Conservation (phyloP, 2,888 invertebrate genomes). For the Acanthosepion esculentum region DNA sequence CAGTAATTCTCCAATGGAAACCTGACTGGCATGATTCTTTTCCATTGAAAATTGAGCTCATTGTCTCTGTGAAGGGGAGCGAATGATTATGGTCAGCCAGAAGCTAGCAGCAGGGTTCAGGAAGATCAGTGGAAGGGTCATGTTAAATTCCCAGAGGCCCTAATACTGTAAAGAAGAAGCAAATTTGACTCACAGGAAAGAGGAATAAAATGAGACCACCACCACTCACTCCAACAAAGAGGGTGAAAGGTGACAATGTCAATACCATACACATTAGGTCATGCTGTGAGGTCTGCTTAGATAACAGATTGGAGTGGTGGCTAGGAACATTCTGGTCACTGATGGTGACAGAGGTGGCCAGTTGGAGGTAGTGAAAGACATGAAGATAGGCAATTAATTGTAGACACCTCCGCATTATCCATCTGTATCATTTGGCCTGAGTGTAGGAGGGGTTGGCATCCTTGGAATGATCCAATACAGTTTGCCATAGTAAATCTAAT, state of each 20-base stretch:
- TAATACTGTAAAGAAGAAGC: conserved; percentile 33
- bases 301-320: neutral
- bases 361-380: neutral
- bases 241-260: conserved; percentile 17
- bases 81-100: neutral
- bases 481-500: neutral
- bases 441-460: too few species aligned
- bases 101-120: neutral
- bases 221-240: neutral
- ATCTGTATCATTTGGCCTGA: neutral
- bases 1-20: conserved; percentile 7
- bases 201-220: neutral
- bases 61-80: neutral
- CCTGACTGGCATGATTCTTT: neutral
- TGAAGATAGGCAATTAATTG: neutral
- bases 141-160: neutral
- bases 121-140: neutral
- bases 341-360: neutral
- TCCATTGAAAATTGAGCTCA: conserved; percentile 17
- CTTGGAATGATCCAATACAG: neutral
- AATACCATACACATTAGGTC: neutral
- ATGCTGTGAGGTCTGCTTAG: conserved; percentile 7
- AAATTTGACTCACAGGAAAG: neutral
- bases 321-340: neutral
- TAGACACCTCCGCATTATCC: neutral